Evolutionary conservation across 2,888 invertebrate genomes (phyloP), one percentile per base, ranked within the genome.

Genomic region (Morpho deidamia): DNA sequence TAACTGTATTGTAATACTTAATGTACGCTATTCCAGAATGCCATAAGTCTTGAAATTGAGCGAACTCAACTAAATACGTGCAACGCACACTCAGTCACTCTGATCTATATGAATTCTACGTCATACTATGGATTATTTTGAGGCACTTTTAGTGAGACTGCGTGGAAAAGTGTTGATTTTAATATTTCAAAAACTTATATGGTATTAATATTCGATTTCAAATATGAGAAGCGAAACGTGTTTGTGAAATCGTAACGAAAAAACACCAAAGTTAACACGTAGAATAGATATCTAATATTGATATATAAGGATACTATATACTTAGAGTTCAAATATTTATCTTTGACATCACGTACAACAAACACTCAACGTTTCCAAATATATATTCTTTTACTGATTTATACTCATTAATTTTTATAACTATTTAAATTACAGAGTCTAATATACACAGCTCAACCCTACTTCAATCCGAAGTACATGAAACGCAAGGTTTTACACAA

Each of bases 11-110:
- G 67, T 81, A 84, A 86, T 83, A 84, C 82, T 85, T 84, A 86
- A 81, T 72, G 70, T 76, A 79, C 73, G 72, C 80, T 83, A 85
- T 71, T 68, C 78, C 79, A 78, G 83, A 81, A 83, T 84, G 83
- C 83, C 72, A 81, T 78, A 86, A 89, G 88, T 89, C 88, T 89
- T 88, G 79, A 72, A 74, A 86, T 86, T 89, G 89, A 89, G 88
- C 88, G 85, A 83, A 78, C 85, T 79, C 85, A 88, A 87, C 81
- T 72, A 81, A 80, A 79, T 72, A 82, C 73, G 78, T 80, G 78
- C 78, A 75, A 77, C 74, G 80, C 78, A 83, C 81, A 84, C 80
- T 80, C 82, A 79, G 80, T 66, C 77, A 76, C 70, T 77, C 76
- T 71, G 74, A 79, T 70, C 69, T 64, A 54, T 46, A 63, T 59